These are phyloP conservation scores for Eupsilia transversa DNA, from an alignment of 2,888 invertebrate species.

Conservation along the genomic window DNA sequence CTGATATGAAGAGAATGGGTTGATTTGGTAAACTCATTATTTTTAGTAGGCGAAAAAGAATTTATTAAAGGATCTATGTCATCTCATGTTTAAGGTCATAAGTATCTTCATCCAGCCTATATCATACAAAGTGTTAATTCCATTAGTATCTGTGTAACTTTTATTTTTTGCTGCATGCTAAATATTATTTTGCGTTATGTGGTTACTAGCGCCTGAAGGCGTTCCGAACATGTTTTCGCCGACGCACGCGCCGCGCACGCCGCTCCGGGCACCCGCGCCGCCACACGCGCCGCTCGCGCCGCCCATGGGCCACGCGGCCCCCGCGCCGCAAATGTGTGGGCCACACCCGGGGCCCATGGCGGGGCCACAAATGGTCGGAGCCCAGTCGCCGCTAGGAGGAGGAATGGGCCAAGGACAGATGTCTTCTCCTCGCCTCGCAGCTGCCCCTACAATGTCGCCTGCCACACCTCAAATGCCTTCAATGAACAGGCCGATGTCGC, in stretches of 20 bases:
- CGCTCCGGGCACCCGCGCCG: slow-evolving; percentile 81
- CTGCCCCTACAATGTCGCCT: slow-evolving; percentile 87
- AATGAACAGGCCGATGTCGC: slow-evolving; percentile 84
- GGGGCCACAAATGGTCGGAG: slow-evolving; percentile 78
- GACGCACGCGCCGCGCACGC: slow-evolving; percentile 82
- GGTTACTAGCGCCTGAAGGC: slow-evolving; percentile 87
- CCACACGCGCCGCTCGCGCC: slow-evolving; percentile 80
- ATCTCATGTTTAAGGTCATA: background rate
- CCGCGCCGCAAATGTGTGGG: slow-evolving; percentile 72
- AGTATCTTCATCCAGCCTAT: background rate
- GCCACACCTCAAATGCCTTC: slow-evolving; percentile 86
- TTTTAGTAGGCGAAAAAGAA: background rate
- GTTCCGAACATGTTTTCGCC: slow-evolving; percentile 88
- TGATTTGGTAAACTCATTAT: background rate
- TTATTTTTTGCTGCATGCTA: slow-evolving; percentile 71
- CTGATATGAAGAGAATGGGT: background rate
- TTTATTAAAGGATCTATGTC: no score
- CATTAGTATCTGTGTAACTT: slow-evolving; percentile 55
- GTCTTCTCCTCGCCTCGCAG: slow-evolving; percentile 86
- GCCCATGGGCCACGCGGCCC: slow-evolving; percentile 67
- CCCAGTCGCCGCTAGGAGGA: slow-evolving; percentile 68
- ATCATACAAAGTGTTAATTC: slow-evolving; percentile 27
- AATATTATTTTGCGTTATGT: slow-evolving; percentile 82
- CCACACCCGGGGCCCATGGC: slow-evolving; percentile 82
- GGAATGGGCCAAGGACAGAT: slow-evolving; percentile 81